Conservation (phyloP, 2,113 vertebrate genomes). For the Petrocephalus microphthalmus region DNA sequence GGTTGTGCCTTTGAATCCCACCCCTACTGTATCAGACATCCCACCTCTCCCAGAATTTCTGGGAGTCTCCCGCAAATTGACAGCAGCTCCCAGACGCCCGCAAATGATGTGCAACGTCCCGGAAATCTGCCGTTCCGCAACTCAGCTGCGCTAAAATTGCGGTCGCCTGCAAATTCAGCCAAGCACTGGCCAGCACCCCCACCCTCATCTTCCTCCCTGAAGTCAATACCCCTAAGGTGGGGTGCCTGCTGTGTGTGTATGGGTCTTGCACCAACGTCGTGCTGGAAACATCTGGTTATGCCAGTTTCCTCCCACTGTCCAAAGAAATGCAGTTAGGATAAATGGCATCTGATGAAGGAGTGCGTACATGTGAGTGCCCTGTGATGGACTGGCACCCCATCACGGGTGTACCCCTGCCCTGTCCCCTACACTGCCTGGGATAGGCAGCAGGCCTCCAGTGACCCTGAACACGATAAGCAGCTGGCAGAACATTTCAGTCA, state of each 20-base stretch:
- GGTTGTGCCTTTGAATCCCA: background rate
- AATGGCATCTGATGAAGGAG: background rate
- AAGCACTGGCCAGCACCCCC: too few species aligned
- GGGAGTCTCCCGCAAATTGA: too few species aligned
- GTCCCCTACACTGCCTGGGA: background rate
- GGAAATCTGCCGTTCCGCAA: too few species aligned
- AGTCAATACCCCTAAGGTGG: too few species aligned
- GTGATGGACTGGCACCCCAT: background rate
- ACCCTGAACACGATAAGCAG: background rate
- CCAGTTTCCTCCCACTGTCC: background rate
- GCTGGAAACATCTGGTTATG: background rate
- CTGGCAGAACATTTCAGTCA: background rate
- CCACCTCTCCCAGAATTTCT: too few species aligned
- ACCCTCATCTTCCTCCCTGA: too few species aligned
- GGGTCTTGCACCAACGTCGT: background rate
- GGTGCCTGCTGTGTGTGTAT: background rate
- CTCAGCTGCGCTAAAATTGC: too few species aligned
- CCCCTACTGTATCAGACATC: background rate
- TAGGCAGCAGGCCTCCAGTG: background rate
- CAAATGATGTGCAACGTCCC: too few species aligned
- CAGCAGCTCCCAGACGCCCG: too few species aligned
- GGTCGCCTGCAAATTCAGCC: too few species aligned
- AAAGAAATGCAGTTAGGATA: background rate
- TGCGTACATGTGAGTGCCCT: background rate
- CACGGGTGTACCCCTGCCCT: background rate